These are phyloP conservation scores for Cirrhinus mrigala DNA, from an alignment of 2,797 vertebrate genomes.

Conservation along the genomic window DNA sequence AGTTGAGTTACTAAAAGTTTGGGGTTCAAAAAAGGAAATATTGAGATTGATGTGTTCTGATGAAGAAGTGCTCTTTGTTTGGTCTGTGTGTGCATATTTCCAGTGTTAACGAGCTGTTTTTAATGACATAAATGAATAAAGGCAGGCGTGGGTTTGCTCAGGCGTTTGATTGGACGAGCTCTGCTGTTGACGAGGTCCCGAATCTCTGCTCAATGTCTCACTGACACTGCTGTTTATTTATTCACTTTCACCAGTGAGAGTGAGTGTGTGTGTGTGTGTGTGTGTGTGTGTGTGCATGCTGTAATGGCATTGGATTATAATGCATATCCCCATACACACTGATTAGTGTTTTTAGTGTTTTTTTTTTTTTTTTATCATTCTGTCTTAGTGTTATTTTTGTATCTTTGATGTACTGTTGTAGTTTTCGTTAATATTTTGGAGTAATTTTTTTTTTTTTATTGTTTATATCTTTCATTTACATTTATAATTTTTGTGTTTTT, in stretches of 20 bases:
- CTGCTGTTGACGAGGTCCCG: background rate
- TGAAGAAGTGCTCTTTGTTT: conserved; percentile 15
- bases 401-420: background rate
- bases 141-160: conserved; percentile 7
- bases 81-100: conserved; percentile 4
- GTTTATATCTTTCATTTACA: background rate
- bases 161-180: conserved; percentile 22
- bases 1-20: too few species aligned
- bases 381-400: background rate
- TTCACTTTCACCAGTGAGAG: background rate
- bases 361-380: too few species aligned
- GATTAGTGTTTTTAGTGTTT: background rate
- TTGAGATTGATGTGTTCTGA: background rate
- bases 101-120: conserved; percentile 41
- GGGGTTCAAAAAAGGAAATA: background rate
- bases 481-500: background rate
- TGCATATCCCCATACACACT: background rate
- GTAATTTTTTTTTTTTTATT: background rate
- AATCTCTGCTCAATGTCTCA: conserved; percentile 36
- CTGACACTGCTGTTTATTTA: conserved; percentile 28
- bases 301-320: conserved; percentile 1
- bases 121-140: conserved; percentile 41
- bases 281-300: background rate
- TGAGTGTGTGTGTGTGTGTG: background rate
- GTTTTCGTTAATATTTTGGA: background rate